Base-by-base conservation (phyloP, 2,888 invertebrate species). In the Dasypolia templi region DNA sequence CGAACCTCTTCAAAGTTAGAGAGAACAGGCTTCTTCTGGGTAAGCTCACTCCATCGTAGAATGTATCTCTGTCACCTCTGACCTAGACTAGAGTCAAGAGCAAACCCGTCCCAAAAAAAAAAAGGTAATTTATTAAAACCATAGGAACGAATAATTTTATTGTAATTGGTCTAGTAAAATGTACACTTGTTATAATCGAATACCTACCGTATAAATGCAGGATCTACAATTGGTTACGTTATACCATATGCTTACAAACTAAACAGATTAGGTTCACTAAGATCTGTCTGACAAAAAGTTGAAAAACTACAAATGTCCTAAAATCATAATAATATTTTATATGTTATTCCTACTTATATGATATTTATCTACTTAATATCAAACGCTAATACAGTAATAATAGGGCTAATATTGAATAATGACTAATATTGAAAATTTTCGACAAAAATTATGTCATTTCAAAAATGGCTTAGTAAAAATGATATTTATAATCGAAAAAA, bases 161-260 rank as follows among this genome's bases (percentile, higher is more conserved):
- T 51, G 39, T 51, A 53, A n/a, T 70, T 51, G 14, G 22, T 53
- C 29, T 53, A 42, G 46, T 49, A 17, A 35, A 19, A 51, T 59
- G 32, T 26, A 44, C 74, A 42, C 29, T n/a, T 11, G 17, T 32
- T 58, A 58, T 3, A 72, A 42, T 26, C 29, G 32, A 72, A 44
- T 75, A 44, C 35, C 22, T 75, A 44, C 35, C 22, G 22, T 53
- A 29, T 63, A 19, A 26, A 42, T 26, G 19, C 19, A 62, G 26
- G 26, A 19, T 42, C 17, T 61, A 26, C 19, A 39, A 29, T 14
- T 32, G 6, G 7, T 39, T 39, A 61, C 42, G 5, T n/a, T 14
- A 9, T 46, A 69, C n/a, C n/a, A n/a, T n/a, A 39, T 49, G 68
- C 49, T 51, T 69, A 68, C n/a, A 66, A 66, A 68, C 49, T 29